Evolutionary conservation across 1,140 invertebrate species (phyloP).

Genomic region (Zaprionus gabonicus): DNA sequence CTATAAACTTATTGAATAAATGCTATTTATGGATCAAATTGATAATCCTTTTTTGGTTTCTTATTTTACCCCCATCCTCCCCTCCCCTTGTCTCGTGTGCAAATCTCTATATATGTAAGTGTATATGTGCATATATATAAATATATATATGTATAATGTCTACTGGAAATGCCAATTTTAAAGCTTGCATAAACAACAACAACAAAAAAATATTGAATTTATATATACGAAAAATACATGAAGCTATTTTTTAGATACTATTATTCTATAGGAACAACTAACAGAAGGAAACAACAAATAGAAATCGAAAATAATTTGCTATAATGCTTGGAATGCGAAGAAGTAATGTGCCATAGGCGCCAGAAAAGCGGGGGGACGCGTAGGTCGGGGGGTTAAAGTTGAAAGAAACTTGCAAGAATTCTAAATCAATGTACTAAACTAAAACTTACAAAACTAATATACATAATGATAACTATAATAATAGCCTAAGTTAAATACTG

Average conservation of each 20-base stretch:
- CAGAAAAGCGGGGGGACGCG: conserved; percentile 5
- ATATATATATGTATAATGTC: conserved; percentile 26
- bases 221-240: conserved; percentile 54
- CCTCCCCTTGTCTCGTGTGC: background rate
- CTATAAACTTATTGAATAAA: conserved; percentile 33
- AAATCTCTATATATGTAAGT: conserved; percentile 9
- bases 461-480: conserved; percentile 19
- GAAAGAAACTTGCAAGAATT: conserved; percentile 43
- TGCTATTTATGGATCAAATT: conserved; percentile 27
- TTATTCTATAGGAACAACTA: conserved; percentile 56
- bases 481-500: conserved; percentile 62
- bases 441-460: conserved; percentile 22
- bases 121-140: conserved; percentile 12
- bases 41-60: background rate
- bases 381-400: background rate
- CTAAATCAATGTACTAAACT: conserved; percentile 66
- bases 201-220: conserved; percentile 47
- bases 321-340: conserved; percentile 56
- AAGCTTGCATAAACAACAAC: conserved; percentile 63
- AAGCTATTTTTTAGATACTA: conserved; percentile 80
- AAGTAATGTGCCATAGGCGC: conserved; percentile 72
- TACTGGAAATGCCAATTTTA: conserved; percentile 76
- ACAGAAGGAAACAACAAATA: conserved; percentile 18
- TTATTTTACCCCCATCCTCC: background rate
- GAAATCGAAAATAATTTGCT: conserved; percentile 27